These are phyloP conservation scores for Sanderia malayensis DNA, from an alignment of 30 jellyfish, hydroid and myxozoan genomes.

Conservation along the genomic window DNA sequence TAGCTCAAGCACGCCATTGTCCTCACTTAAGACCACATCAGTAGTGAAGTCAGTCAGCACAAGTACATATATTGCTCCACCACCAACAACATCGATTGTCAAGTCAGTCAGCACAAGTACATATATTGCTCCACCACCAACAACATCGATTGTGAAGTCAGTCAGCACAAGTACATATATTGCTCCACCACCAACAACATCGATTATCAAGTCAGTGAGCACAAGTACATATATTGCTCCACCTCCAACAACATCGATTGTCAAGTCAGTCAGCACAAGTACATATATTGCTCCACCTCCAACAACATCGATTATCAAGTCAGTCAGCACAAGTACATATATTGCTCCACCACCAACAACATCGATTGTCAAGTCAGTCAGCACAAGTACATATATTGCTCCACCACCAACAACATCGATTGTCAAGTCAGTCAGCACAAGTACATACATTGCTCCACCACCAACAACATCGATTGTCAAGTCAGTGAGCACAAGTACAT, in stretches of 20 bases:
- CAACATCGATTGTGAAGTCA: constrained; percentile 10
- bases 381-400: not conserved
- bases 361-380: not conserved
- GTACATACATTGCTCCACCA: not conserved
- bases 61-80: not conserved
- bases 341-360: not conserved
- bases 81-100: not conserved
- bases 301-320: not conserved
- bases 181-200: constrained; percentile 13
- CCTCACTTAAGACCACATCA: not conserved
- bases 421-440: not conserved
- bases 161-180: constrained; percentile 5
- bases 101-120: constrained; percentile 26
- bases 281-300: not conserved
- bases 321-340: not conserved
- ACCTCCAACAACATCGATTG: constrained; percentile 5
- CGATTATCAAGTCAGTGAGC: constrained; percentile 1
- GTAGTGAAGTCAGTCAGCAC: not conserved
- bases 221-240: constrained; percentile 11
- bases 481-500: constrained; percentile 9
- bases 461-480: not conserved
- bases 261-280: not conserved
- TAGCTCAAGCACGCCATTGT: not conserved
- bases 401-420: not conserved
- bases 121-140: not conserved